A percentile compares a stretch with the other conserved stretches of the same genome.
Evolutionary conservation across 2,113 vertebrate species (phyloP).

Genomic region (Anguilla japonica): DNA sequence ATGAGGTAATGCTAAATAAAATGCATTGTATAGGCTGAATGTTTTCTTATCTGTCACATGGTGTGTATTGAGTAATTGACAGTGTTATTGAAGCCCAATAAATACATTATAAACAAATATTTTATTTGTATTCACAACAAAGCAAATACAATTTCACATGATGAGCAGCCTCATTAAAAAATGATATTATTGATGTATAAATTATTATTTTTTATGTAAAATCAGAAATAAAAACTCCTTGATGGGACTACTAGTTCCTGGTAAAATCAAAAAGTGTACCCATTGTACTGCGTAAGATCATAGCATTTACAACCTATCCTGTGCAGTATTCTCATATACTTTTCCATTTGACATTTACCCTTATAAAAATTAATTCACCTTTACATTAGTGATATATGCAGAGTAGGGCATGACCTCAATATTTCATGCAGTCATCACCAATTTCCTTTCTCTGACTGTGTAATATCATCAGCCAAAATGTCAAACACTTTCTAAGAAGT

Average conservation of each 20-base stretch:
- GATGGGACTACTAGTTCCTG: neutral
- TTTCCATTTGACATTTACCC: neutral
- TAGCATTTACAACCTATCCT: neutral
- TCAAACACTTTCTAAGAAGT: neutral
- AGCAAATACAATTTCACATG: no score
- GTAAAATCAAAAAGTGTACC: neutral
- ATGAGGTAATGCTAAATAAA: no score
- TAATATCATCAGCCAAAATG: neutral
- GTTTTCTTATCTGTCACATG: no score
- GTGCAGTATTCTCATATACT: neutral
- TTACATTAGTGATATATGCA: neutral
- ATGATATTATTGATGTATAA: no score
- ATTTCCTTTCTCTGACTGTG: neutral
- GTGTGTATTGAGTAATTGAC: no score
- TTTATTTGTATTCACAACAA: no score
- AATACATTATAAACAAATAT: no score
- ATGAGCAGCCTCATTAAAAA: no score
- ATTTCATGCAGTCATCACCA: neutral
- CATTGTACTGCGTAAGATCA: neutral
- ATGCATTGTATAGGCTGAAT: no score
- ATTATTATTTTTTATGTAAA: no score
- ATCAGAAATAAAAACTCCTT: no score
- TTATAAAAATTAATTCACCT: neutral
- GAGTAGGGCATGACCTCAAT: neutral
- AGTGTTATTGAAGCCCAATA: no score